phyloP scores from a whole-genome alignment of 2,113 vertebrate genomes.

The Setophaga petechia region DNA sequence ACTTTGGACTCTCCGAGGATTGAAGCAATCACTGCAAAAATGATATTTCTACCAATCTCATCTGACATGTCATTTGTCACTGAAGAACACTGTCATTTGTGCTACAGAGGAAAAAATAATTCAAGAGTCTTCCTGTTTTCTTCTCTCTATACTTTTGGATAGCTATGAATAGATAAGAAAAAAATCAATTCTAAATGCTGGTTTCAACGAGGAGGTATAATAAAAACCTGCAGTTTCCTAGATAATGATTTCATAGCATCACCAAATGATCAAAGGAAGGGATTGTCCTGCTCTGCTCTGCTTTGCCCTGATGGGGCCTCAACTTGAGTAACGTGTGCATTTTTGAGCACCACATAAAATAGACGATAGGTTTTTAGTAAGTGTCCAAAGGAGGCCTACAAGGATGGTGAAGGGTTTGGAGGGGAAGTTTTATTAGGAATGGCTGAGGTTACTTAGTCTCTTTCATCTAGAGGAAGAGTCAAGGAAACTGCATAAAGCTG shows the following conservation, averaged over 20 bases:
- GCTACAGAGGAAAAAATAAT: not conserved
- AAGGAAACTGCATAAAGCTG: not conserved
- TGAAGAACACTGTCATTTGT: not conserved
- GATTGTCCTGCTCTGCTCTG: not conserved
- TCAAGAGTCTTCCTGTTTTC: not conserved
- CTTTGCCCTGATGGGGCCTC: fast-evolving
- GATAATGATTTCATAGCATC: not conserved
- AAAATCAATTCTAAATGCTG: not conserved
- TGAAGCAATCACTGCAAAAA: not conserved
- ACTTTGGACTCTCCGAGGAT: not conserved
- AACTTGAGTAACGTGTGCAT: not conserved
- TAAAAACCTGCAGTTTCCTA: not conserved
- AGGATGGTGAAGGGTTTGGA: not conserved
- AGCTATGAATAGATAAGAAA: not conserved
- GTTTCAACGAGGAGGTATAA: not conserved
- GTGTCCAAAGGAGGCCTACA: not conserved
- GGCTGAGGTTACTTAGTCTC: not conserved
- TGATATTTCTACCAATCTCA: not conserved
- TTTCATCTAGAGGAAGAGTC: not conserved
- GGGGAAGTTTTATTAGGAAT: not conserved
- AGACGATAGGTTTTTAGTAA: not conserved
- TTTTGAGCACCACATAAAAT: not conserved
- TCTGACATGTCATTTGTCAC: not conserved
- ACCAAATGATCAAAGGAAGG: not conserved
- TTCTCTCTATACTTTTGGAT: not conserved